Percentiles rank a stretch among this genome's conserved stretches.
Evolutionary conservation across 2,797 vertebrate species (phyloP).

Genomic region (Etheostoma perlongum): DNA sequence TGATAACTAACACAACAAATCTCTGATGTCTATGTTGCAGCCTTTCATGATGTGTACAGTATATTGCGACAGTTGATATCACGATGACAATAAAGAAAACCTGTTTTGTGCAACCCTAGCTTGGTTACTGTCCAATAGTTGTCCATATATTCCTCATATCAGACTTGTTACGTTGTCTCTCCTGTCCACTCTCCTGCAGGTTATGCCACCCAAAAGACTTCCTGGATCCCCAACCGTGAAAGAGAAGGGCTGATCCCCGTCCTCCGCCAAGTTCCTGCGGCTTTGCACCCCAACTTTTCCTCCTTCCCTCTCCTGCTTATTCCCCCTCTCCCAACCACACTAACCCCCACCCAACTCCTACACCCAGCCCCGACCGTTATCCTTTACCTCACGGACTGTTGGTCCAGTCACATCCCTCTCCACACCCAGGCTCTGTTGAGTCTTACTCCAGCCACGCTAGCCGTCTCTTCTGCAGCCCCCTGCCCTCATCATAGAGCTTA

Average conservation of each 20-base stretch:
- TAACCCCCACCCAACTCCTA: not conserved
- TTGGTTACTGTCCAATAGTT: not conserved
- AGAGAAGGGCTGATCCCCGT: slow-evolving; percentile 87
- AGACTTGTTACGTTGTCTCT: not conserved
- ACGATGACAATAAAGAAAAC: no score
- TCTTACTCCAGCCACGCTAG: slow-evolving; percentile 13
- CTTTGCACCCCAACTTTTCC: slow-evolving; percentile 54
- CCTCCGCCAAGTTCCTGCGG: slow-evolving; percentile 61
- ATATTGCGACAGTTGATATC: no score
- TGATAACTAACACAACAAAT: no score
- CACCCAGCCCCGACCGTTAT: slow-evolving; percentile 16
- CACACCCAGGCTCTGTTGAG: not conserved
- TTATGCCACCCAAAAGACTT: slow-evolving; percentile 87
- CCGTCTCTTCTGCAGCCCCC: not conserved
- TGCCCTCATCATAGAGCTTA: slow-evolving; percentile 11
- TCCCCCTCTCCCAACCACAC: slow-evolving; percentile 20
- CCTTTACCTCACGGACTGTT: not conserved
- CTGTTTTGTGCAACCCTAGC: no score
- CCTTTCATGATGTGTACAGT: no score
- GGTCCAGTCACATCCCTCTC: slow-evolving; percentile 20
- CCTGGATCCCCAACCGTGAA: slow-evolving; percentile 84
- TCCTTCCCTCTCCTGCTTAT: slow-evolving; percentile 14
- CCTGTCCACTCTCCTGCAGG: slow-evolving; percentile 67
- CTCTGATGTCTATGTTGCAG: no score
- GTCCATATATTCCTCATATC: not conserved